Base-by-base conservation (phyloP, 2,888 invertebrate species). In the Caenorhabditis drosophilae region DNA sequence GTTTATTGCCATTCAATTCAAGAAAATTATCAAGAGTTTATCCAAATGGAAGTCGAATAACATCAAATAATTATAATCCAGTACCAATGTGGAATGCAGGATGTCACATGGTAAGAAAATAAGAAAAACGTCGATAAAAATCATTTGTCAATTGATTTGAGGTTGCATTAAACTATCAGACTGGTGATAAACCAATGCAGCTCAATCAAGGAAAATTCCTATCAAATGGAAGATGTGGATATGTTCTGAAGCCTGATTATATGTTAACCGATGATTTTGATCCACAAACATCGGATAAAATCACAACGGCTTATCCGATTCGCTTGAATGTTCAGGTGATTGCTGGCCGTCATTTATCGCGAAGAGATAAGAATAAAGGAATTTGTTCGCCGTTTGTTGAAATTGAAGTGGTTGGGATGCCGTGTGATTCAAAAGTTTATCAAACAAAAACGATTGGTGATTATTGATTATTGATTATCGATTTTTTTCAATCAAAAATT, bases 111-210 rank as follows among this genome's bases (percentile, higher is more conserved):
- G n/a, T n/a, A n/a, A n/a, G n/a, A n/a, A n/a, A n/a, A n/a, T n/a
- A n/a, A n/a, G n/a, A n/a, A n/a, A n/a, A n/a, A n/a, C n/a, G n/a
- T n/a, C n/a, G n/a, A n/a, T n/a, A n/a, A n/a, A n/a, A n/a, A n/a
- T n/a, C n/a, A n/a, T n/a, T n/a, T n/a, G n/a, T n/a, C n/a, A n/a
- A n/a, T n/a, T n/a, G n/a, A n/a, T n/a, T n/a, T n/a, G n/a, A n/a
- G n/a, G 92, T 93, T 0, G 96, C 97, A 0, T 86, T 98, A 3
- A 98, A 98, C 85, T 98, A 93, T 85, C 98, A 98, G 85, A 97
- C 97, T 0, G 87, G 88, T 60, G 97, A 97, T 84, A 92, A 91
- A 82, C 88, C 92, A 12, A 97, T 98, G 95, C 96, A 98, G 85
- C 84, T 96, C 11, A 97, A 98, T 85, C 90, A 91, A 31, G 93